These are phyloP conservation scores for Lamprologus speciosus DNA, from an alignment of 2,113 vertebrate genomes.

Conservation along the genomic window DNA sequence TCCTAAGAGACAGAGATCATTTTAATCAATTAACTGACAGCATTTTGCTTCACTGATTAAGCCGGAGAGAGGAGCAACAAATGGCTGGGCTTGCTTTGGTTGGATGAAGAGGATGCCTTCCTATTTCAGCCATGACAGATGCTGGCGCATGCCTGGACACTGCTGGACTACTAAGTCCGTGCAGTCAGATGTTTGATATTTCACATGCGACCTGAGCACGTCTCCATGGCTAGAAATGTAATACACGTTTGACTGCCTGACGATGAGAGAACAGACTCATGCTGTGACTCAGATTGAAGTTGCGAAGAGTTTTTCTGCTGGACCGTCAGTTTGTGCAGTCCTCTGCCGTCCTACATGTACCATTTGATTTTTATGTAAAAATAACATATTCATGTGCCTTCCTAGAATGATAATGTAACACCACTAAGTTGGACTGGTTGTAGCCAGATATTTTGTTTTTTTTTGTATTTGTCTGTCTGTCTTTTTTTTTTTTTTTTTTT, in stretches of 20 bases:
- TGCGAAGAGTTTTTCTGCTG: neutral
- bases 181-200: slow-evolving; percentile 6
- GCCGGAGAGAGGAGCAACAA: neutral
- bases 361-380: neutral
- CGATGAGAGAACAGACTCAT: neutral
- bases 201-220: neutral
- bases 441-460: neutral
- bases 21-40: slow-evolving; percentile 31
- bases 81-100: neutral
- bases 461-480: neutral
- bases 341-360: neutral
- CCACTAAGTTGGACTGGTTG: neutral
- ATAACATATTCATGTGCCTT: neutral
- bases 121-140: slow-evolving; percentile 5
- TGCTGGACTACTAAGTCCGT: slow-evolving; percentile 15
- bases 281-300: slow-evolving; percentile 31
- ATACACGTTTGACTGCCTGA: slow-evolving; percentile 5
- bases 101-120: neutral
- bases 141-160: neutral
- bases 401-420: neutral
- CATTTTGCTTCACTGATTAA: neutral
- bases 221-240: neutral
- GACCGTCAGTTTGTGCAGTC: neutral
- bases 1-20: slow-evolving; percentile 1
- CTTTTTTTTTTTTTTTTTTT: neutral